Conservation (phyloP, 2,113 vertebrate genomes). For the Oncorhynchus clarkii region DNA sequence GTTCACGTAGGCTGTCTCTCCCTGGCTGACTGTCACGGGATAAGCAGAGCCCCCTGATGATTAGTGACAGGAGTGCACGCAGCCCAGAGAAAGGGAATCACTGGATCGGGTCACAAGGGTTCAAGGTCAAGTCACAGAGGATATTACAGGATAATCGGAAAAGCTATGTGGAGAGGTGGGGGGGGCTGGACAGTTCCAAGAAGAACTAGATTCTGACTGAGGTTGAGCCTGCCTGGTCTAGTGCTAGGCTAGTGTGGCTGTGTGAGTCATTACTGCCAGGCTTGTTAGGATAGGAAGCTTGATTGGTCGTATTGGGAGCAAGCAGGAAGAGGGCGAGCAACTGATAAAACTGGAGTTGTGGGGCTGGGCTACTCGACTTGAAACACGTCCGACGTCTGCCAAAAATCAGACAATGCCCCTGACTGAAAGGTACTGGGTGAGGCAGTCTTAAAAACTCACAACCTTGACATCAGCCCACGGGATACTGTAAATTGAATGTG, state of each 20-base stretch:
- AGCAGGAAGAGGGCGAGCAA: slow-evolving; percentile 72
- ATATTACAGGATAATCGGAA: slow-evolving; percentile 64
- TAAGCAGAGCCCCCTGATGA: slow-evolving; percentile 11
- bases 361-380: slow-evolving; percentile 34
- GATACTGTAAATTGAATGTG: slow-evolving; percentile 20
- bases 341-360: slow-evolving; percentile 73
- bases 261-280: slow-evolving; percentile 67
- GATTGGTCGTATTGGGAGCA: slow-evolving; percentile 60
- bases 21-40: background rate
- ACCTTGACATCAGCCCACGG: slow-evolving; percentile 34
- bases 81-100: slow-evolving; percentile 31
- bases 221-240: background rate
- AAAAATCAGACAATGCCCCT: slow-evolving; percentile 38
- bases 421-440: slow-evolving; percentile 68
- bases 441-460: slow-evolving; percentile 48
- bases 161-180: slow-evolving; percentile 30
- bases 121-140: slow-evolving; percentile 61
- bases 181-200: slow-evolving; percentile 50
- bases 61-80: slow-evolving; percentile 32
- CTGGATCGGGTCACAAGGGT: slow-evolving; percentile 41
- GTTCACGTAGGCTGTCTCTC: background rate
- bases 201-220: slow-evolving; percentile 41
- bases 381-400: slow-evolving; percentile 37
- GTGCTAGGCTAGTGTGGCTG: slow-evolving; percentile 6
- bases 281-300: slow-evolving; percentile 62